phyloP scores from a whole-genome alignment of 2,113 vertebrate genomes.

The Sander vitreus region DNA sequence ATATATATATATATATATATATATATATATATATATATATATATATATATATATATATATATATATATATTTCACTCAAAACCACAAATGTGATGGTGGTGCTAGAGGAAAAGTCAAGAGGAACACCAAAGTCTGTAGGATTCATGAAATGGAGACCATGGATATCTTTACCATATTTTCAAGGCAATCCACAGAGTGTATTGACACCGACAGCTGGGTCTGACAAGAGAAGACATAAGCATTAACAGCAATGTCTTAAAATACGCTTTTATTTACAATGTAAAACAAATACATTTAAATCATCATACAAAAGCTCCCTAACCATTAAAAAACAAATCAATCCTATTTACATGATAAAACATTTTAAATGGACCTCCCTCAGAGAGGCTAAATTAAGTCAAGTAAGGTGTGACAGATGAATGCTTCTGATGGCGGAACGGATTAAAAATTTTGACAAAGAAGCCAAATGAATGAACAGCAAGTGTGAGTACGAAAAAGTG shows the following conservation, averaged over 20 bases:
- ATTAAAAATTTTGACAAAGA: neutral
- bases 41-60: neutral
- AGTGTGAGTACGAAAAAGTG: neutral
- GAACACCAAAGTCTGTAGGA: neutral
- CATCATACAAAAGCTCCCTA: constrained; percentile 16
- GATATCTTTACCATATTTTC: neutral
- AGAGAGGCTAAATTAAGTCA: constrained; percentile 14
- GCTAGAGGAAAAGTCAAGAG: neutral
- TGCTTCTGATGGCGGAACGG: neutral
- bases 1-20: neutral
- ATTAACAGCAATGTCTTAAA: constrained; percentile 63
- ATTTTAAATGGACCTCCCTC: neutral
- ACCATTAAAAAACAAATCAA: constrained; percentile 25
- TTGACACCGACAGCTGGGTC: neutral
- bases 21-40: neutral
- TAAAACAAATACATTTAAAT: constrained; percentile 59
- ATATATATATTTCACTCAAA: neutral
- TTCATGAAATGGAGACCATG: neutral
- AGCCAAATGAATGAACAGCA: neutral
- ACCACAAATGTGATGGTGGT: neutral
- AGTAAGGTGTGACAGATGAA: neutral
- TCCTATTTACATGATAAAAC: constrained; percentile 82
- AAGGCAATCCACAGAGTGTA: neutral
- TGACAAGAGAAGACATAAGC: neutral
- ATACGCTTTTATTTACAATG: constrained; percentile 85